phyloP scores from a whole-genome alignment of 2,113 vertebrate species.

The Nothocercus julius region DNA sequence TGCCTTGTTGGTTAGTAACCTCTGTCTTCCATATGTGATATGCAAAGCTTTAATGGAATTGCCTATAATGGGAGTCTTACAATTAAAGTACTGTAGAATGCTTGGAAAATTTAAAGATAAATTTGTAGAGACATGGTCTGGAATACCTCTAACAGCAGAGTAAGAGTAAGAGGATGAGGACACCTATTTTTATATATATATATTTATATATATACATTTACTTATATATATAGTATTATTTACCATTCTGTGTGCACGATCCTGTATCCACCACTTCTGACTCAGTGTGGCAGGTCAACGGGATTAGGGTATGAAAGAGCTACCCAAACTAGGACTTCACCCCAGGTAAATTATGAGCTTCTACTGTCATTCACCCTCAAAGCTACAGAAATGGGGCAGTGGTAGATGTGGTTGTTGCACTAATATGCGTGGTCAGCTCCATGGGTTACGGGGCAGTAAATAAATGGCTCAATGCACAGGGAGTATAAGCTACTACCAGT shows the following conservation, averaged over 20 bases:
- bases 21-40: neutral
- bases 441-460: too few species aligned
- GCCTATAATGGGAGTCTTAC: neutral
- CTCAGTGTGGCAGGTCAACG: neutral
- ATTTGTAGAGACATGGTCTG: neutral
- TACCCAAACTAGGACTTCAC: neutral
- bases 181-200: neutral
- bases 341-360: too few species aligned
- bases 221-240: neutral
- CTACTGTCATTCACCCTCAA: neutral
- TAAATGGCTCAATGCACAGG: neutral
- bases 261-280: neutral
- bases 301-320: neutral
- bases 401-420: neutral
- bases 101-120: neutral
- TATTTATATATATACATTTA: rapidly evolving
- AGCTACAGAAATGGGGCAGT: neutral
- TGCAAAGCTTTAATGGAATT: neutral
- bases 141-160: neutral
- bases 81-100: neutral
- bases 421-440: neutral
- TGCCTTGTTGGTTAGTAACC: conserved; percentile 1
- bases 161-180: neutral
- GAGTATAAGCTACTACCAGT: neutral
- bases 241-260: neutral